Conservation (phyloP, 2,113 vertebrate genomes). For the Ammodytes dubius region DNA sequence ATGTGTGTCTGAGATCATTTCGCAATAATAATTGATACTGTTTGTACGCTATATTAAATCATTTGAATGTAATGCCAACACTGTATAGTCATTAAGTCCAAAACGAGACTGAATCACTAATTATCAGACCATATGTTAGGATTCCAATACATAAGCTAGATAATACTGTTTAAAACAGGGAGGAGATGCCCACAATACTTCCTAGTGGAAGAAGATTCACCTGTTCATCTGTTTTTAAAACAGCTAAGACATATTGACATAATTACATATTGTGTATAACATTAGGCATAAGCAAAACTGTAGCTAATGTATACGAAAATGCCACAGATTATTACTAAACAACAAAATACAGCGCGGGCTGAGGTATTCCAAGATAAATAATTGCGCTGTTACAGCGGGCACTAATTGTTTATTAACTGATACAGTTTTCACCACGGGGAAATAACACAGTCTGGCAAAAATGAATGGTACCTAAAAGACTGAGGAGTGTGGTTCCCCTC, state of each 20-base stretch:
- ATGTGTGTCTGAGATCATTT: neutral
- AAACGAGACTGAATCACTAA: neutral
- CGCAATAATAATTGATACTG: too few species aligned
- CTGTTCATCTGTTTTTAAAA: neutral
- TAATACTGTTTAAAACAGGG: too few species aligned
- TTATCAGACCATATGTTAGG: neutral
- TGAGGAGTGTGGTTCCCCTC: conserved; percentile 1
- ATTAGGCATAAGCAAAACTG: neutral
- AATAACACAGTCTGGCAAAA: conserved; percentile 43
- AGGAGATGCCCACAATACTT: too few species aligned
- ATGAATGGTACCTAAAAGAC: conserved; percentile 38
- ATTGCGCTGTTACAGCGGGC: conserved; percentile 19
- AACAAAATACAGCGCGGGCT: neutral
- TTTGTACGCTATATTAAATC: neutral
- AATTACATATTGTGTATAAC: neutral
- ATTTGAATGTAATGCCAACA: neutral
- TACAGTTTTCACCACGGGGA: conserved; percentile 11
- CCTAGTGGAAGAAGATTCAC: neutral
- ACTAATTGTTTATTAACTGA: conserved; percentile 37
- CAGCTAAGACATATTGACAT: neutral
- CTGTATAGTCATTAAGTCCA: neutral
- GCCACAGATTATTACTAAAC: neutral
- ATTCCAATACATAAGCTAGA: neutral
- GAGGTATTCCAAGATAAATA: conserved; percentile 9
- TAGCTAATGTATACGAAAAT: neutral